Evolutionary conservation across 1,140 invertebrate genomes (phyloP), one percentile per base, ranked within the genome.

Genomic region (Wiebesia pumilae): DNA sequence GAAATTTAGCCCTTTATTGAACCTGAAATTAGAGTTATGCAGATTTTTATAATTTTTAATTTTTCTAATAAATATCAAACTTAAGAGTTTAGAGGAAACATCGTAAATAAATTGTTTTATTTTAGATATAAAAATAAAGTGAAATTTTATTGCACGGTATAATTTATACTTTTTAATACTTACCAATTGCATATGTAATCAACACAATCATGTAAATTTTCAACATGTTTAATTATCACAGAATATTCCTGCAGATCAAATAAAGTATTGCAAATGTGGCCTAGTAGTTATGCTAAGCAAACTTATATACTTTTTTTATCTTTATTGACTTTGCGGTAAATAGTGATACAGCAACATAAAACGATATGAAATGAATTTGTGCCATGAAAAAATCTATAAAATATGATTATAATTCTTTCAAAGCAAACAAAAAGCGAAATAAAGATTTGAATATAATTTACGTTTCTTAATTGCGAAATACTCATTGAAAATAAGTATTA

Each of bases 261-360:
- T 81, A 69, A 81, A 81, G 24, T 67, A 43, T n/a, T 69, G 62
- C 38, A 81, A 81, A 69, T 81, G 80, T 69, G 65, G 62, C 38
- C 27, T 81, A 19, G 62, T 67, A 47, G 27, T 67, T 81, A 27
- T 81, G 80, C 40, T 67, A 33, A 38, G 43, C 54, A 69, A 81
- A 30, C 80, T 81, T 81, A 69, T 81, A 81, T 81, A 81, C 62
- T 69, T 81, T 81, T 81, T 81, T 81, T 81, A 81, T 69, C 80
- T 81, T 81, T 81, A 81, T 69, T 40, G 54, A 27, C 62, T 81
- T 69, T 47, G 65, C 40, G 62, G 38, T 81, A 67, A 81, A 69
- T 81, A 47, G 38, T 47, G 62, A 81, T 81, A 69, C 58, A 38
- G 62, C 38, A 67, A 30, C 27, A 81, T 81, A 81, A 81, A 81